Conservation (phyloP, 2,113 vertebrate genomes). For the Nothobranchius kuhntae region DNA sequence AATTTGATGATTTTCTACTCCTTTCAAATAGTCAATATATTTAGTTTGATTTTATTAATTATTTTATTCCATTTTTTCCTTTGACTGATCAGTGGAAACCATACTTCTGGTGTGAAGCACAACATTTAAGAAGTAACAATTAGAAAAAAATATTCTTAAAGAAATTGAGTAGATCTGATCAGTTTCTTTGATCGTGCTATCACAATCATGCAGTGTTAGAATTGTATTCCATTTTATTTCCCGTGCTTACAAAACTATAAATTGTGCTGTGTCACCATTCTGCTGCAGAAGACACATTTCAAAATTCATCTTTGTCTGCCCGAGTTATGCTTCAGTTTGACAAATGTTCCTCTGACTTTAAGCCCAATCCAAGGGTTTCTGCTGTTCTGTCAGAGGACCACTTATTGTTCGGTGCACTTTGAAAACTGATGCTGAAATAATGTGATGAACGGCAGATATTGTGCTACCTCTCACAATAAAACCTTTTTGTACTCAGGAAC, state of each 20-base stretch:
- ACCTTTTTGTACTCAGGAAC: too few relatives aligned
- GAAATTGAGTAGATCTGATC: too few relatives aligned
- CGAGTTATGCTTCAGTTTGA: slow-evolving; percentile 25
- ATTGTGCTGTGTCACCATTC: not conserved
- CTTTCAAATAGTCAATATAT: too few relatives aligned
- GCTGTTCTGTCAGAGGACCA: not conserved
- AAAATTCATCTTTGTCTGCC: slow-evolving; percentile 16
- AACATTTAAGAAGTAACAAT: too few relatives aligned
- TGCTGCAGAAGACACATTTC: slow-evolving; percentile 8
- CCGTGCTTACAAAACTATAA: not conserved
- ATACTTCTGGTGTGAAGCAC: too few relatives aligned
- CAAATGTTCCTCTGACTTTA: slow-evolving; percentile 8
- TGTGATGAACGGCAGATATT: slow-evolving; percentile 17
- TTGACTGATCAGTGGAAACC: too few relatives aligned
- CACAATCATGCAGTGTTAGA: too few relatives aligned
- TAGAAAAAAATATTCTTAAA: too few relatives aligned
- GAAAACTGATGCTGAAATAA: slow-evolving; percentile 10
- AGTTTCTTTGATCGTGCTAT: too few relatives aligned
- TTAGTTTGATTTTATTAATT: too few relatives aligned
- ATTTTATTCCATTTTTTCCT: too few relatives aligned
- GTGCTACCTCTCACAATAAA: slow-evolving; percentile 5
- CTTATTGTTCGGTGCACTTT: slow-evolving; percentile 12
- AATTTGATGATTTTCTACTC: too few relatives aligned
- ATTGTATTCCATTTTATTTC: not conserved
- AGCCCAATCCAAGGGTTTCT: slow-evolving; percentile 1